Evolutionary conservation across 2,888 invertebrate species (phyloP).

Genomic region (Scaeva pyrastri): DNA sequence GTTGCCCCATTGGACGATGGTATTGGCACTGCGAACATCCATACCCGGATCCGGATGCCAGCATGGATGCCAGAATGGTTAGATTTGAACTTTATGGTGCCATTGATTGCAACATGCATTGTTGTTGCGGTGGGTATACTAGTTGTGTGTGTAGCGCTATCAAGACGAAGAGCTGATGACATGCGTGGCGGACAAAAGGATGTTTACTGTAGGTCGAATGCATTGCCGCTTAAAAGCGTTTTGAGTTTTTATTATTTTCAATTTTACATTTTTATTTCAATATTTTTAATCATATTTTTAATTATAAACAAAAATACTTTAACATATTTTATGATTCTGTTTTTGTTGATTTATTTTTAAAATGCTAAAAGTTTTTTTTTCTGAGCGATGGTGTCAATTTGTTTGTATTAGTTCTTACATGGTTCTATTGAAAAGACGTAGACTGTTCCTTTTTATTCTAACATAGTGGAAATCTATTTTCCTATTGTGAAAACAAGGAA

Average conservation of each 20-base stretch:
- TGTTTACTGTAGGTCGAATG: constrained; percentile 89
- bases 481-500: no score
- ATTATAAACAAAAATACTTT: constrained; percentile 46
- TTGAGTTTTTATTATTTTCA: constrained; percentile 28
- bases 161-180: constrained; percentile 92
- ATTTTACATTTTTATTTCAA: constrained; percentile 35
- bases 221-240: constrained; percentile 76
- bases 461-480: no score
- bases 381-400: constrained; percentile 56
- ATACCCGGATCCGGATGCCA: constrained; percentile 85
- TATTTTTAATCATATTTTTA: constrained; percentile 40
- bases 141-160: constrained; percentile 95
- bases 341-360: constrained; percentile 62
- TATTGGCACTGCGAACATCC: constrained; percentile 83
- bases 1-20: constrained; percentile 90
- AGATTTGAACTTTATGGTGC: constrained; percentile 95
- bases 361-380: constrained; percentile 10
- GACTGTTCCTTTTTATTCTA: no score
- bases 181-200: constrained; percentile 91
- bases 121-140: constrained; percentile 95
- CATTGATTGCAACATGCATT: constrained; percentile 94
- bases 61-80: constrained; percentile 94
- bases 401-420: background rate
- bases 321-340: constrained; percentile 71
- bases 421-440: no score